These are phyloP conservation scores for Folsomia candida DNA, from an alignment of 2,888 invertebrate species.

Conservation along the genomic window DNA sequence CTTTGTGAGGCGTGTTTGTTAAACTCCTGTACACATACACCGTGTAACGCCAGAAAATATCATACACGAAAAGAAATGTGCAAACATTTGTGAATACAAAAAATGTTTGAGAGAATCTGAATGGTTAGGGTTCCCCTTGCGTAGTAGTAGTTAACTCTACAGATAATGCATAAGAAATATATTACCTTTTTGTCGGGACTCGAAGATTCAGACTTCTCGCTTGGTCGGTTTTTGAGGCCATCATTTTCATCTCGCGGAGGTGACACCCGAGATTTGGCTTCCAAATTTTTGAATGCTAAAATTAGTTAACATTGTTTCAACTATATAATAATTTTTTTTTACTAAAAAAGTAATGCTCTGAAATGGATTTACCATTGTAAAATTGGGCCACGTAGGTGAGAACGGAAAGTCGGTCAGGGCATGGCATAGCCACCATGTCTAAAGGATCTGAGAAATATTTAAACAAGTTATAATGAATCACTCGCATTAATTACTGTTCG, in stretches of 20 bases:
- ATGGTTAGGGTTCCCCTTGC: too few relatives aligned
- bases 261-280: constrained; percentile 36
- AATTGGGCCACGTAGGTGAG: constrained; percentile 48
- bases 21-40: too few relatives aligned
- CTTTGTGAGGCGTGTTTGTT: too few relatives aligned
- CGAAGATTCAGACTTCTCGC: constrained; percentile 38
- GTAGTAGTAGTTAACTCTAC: too few relatives aligned
- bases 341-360: too few relatives aligned
- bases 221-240: constrained; percentile 42
- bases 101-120: too few relatives aligned
- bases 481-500: neutral
- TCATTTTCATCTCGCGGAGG: constrained; percentile 24
- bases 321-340: neutral
- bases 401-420: constrained; percentile 49
- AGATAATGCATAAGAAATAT: neutral
- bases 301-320: neutral
- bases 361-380: neutral
- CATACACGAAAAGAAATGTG: too few relatives aligned
- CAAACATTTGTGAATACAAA: too few relatives aligned
- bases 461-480: neutral
- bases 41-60: too few relatives aligned
- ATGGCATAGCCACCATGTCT: constrained; percentile 45
- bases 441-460: constrained; percentile 28
- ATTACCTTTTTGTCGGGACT: constrained; percentile 8
- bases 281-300: constrained; percentile 40